Evolutionary conservation across 2,888 invertebrate species (phyloP), one percentile per base, ranked within the genome.

Genomic region (Plagodis dolabraria): DNA sequence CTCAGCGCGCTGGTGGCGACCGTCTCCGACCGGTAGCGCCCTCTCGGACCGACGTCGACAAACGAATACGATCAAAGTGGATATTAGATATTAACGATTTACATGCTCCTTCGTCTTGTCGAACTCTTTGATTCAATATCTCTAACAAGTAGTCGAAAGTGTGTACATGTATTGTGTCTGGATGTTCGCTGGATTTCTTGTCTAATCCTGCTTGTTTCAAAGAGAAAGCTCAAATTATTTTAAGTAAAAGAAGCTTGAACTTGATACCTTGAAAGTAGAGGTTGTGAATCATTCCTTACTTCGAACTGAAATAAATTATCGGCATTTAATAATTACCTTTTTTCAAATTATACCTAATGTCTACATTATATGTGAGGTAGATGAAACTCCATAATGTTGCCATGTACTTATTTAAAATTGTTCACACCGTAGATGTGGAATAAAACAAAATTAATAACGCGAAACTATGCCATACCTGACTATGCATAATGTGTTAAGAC

Each of bases 1-100:
- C 77, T 90, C 47, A 70, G 82, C 60, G 76, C 79, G 51, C 72
- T 87, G 47, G 69, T 80, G 53, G 80, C 79, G 7, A 80, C 85
- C 35, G 74, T 83, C 47, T 76, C 88, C 1, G 91, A 91, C 67
- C 87, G 90, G 48, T 48, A 48, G 48, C 48, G 38, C n/a, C 22
- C 33, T 33, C 45, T 5, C 22, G 42, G 6, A 4, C 38, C 6
- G 2, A 43, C 43, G 6, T 5, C 43, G 43, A 46, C 22, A 9
- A 33, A 46, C 34, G 34, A 34, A 40, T 40, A 10, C 40, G 11
- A 5, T 33, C 7, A 6, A 46, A 10, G 44, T 6, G 43, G 12
- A 33, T 57, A 52, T 36, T 47, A 57, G 45, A 51, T 47, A 6
- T 33, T 7, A 9, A 8, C 42, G 12, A 10, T 40, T 40, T 7